Percentiles rank a stretch among this genome's conserved stretches.
Evolutionary conservation across 2,113 vertebrate genomes (phyloP).

Genomic region (Cynocephalus volans): DNA sequence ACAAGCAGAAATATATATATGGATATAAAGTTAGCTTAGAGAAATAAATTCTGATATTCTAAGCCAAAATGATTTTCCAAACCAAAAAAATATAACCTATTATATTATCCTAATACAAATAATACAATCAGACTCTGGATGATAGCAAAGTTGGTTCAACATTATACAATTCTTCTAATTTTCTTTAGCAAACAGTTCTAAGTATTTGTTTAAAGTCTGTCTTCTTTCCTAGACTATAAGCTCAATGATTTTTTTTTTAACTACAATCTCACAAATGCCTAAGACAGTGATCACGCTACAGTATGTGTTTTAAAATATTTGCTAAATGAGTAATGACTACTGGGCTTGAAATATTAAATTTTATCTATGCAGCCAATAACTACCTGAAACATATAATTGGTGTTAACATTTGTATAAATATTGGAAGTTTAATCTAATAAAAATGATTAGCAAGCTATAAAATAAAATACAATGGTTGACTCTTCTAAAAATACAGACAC

Average conservation of each 20-base stretch:
- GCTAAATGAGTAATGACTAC: background rate
- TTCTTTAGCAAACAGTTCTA: background rate
- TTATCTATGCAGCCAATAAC: background rate
- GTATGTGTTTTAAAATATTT: background rate
- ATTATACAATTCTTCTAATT: background rate
- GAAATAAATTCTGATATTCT: slow-evolving; percentile 36
- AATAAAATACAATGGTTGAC: background rate
- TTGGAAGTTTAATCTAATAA: background rate
- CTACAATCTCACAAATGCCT: background rate
- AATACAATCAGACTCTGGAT: background rate
- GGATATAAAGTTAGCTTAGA: slow-evolving; percentile 32
- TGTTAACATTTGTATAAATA: background rate
- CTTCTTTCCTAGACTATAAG: background rate
- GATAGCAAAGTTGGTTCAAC: background rate
- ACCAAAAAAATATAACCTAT: slow-evolving; percentile 8
- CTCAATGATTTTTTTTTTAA: background rate
- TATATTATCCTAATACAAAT: background rate
- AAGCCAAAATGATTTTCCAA: slow-evolving; percentile 28
- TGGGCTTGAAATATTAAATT: slow-evolving; percentile 24
- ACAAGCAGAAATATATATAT: background rate
- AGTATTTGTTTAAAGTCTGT: background rate
- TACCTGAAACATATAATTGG: background rate
- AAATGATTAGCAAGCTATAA: slow-evolving; percentile 10
- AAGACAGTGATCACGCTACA: background rate
- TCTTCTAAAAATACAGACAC: background rate